Conservation (phyloP, 1,140 invertebrate genomes). For the Polypedilum vanderplanki region DNA sequence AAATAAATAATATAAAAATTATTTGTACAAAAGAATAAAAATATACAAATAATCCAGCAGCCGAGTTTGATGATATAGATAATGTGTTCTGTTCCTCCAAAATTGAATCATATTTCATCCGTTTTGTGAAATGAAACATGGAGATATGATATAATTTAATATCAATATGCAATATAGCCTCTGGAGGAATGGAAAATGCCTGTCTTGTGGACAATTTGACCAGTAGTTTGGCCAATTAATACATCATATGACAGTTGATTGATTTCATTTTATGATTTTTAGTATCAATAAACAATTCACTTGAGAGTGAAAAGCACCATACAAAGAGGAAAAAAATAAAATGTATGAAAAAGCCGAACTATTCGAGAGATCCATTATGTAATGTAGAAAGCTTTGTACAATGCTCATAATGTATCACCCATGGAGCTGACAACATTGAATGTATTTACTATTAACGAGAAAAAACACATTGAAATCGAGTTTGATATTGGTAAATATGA, state of each 20-base stretch:
- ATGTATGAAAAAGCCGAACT: background rate
- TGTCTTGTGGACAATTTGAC: background rate
- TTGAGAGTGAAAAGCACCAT: background rate
- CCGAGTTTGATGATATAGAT: background rate
- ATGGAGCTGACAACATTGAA: background rate
- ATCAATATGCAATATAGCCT: background rate
- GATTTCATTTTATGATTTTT: background rate
- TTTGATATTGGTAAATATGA: background rate
- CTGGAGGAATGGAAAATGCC: too few relatives aligned
- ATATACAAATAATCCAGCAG: too few relatives aligned
- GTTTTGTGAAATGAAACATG: background rate
- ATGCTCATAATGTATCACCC: slow-evolving; percentile 4
- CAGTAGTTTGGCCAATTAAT: background rate
- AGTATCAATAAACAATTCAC: background rate
- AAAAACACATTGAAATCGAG: background rate
- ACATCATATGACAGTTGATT: background rate
- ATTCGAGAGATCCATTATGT: background rate
- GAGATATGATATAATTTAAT: slow-evolving; percentile 8
- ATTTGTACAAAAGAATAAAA: too few relatives aligned
- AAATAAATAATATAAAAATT: too few relatives aligned
- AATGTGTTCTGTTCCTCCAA: background rate
- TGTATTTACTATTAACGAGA: background rate
- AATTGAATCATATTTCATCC: slow-evolving; percentile 12
- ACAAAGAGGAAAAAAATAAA: background rate
- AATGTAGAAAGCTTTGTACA: background rate